Percentiles rank a stretch among this genome's conserved stretches.
Evolutionary conservation across 2,113 vertebrate genomes (phyloP).

Genomic region (Chloropsis cyanopogon): DNA sequence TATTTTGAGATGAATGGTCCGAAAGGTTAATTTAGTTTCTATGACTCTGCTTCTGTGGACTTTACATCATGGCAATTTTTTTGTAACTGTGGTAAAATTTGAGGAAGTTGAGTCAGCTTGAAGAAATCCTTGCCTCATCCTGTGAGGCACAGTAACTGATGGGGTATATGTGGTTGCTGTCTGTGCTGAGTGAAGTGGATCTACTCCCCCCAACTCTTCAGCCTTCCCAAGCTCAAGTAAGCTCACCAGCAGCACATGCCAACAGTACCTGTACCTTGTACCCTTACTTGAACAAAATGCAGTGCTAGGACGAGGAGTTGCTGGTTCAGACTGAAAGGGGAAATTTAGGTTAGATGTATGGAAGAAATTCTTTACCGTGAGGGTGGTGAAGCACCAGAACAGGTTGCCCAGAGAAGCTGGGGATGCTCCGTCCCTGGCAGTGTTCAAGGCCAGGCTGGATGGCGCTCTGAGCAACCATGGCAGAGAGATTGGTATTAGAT

Average conservation of each 20-base stretch:
- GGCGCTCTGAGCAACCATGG: not conserved
- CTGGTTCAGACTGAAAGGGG: not conserved
- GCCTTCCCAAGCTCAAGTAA: not conserved
- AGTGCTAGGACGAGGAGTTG: not conserved
- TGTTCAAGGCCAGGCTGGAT: not conserved
- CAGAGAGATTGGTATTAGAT: not conserved
- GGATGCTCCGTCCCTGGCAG: not conserved
- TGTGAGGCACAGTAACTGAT: not conserved
- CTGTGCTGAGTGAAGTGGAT: not conserved
- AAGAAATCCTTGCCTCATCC: not conserved
- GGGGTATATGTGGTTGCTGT: not conserved
- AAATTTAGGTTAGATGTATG: not conserved
- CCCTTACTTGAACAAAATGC: not conserved
- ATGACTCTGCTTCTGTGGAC: not conserved
- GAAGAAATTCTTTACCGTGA: not conserved
- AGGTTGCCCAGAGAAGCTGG: not conserved
- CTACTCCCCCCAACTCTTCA: not conserved
- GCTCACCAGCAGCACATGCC: not conserved
- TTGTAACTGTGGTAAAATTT: not conserved
- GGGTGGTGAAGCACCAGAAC: not conserved
- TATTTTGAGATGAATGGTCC: not conserved
- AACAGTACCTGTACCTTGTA: not conserved
- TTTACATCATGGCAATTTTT: not conserved
- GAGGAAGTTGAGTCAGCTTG: conserved; percentile 2
- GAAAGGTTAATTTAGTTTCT: not conserved